Evolutionary conservation across 2,888 invertebrate species (phyloP).

Genomic region (Lagria hirta): DNA sequence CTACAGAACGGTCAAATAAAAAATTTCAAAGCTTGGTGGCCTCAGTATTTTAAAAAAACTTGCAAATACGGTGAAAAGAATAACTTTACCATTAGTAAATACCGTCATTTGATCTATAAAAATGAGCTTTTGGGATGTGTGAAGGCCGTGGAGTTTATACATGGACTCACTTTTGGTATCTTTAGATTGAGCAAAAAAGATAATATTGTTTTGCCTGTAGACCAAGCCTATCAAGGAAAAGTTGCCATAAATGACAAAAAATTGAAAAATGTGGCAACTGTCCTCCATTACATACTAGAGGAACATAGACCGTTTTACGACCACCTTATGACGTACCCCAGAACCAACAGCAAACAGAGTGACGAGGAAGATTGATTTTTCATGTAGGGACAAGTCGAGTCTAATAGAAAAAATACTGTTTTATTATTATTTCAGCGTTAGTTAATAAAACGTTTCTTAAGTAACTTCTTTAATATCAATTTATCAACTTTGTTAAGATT

Average conservation of each 20-base stretch:
- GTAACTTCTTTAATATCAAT: not conserved
- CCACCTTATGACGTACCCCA: not conserved
- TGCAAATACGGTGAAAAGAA: not conserved
- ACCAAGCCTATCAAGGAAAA: not conserved
- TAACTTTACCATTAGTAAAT: too few relatives aligned
- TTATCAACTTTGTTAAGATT: not conserved
- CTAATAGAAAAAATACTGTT: not conserved
- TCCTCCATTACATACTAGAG: not conserved
- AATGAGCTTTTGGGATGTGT: not conserved
- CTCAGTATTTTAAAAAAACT: not conserved
- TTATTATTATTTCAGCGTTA: not conserved
- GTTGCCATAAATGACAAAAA: slow-evolving; percentile 1
- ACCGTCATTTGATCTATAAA: slow-evolving; percentile 1
- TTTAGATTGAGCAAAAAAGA: not conserved
- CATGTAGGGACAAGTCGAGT: not conserved
- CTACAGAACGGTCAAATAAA: not conserved
- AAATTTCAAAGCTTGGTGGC: slow-evolving; percentile 1
- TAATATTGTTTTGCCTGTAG: slow-evolving; percentile 1
- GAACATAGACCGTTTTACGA: not conserved
- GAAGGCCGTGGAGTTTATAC: not conserved
- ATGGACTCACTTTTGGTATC: slow-evolving; percentile 1
- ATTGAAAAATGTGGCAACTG: not conserved
- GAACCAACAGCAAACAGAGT: not conserved
- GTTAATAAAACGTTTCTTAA: not conserved
- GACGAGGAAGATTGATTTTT: not conserved